Conservation (phyloP, 1,140 invertebrate genomes). For the Drosophila burlai region DNA sequence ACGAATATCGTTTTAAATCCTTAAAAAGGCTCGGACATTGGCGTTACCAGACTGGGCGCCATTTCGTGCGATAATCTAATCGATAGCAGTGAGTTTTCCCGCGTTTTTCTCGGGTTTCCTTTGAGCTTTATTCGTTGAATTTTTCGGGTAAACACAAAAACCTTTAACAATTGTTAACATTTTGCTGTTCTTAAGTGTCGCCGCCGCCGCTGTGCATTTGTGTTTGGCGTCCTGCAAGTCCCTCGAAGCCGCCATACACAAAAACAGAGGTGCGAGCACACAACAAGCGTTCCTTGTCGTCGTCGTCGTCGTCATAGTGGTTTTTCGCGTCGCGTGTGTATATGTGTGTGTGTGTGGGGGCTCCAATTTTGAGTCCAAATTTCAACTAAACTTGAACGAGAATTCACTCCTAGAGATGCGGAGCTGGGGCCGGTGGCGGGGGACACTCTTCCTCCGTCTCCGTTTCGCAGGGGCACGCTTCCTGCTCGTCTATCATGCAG, state of each 20-base stretch:
- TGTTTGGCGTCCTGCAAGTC: conserved; percentile 57
- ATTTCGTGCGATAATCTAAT: not conserved
- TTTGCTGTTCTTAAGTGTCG: conserved; percentile 49
- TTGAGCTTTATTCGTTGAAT: conserved; percentile 65
- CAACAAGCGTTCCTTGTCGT: not conserved
- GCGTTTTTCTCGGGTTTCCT: conserved; percentile 6
- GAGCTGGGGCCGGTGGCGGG: conserved; percentile 30
- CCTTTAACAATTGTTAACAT: conserved; percentile 70
- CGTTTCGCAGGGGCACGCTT: conserved; percentile 66
- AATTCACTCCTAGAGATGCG: conserved; percentile 49
- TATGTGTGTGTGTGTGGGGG: not conserved
- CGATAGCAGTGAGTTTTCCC: not conserved
- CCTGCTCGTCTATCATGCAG: conserved; percentile 54
- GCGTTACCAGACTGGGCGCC: not conserved
- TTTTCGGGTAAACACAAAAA: conserved; percentile 66
- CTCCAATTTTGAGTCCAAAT: conserved; percentile 21
- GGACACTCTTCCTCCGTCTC: conserved; percentile 62
- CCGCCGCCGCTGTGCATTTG: conserved; percentile 55
- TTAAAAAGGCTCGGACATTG: too few species aligned
- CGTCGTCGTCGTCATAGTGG: conserved; percentile 2
- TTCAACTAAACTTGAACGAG: conserved; percentile 50
- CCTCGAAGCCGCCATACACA: conserved; percentile 63
- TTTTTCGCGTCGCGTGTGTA: conserved; percentile 7
- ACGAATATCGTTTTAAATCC: not conserved
- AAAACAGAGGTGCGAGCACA: conserved; percentile 46